Conservation (phyloP, 2,797 vertebrate species). For the Cyprinella venusta region DNA sequence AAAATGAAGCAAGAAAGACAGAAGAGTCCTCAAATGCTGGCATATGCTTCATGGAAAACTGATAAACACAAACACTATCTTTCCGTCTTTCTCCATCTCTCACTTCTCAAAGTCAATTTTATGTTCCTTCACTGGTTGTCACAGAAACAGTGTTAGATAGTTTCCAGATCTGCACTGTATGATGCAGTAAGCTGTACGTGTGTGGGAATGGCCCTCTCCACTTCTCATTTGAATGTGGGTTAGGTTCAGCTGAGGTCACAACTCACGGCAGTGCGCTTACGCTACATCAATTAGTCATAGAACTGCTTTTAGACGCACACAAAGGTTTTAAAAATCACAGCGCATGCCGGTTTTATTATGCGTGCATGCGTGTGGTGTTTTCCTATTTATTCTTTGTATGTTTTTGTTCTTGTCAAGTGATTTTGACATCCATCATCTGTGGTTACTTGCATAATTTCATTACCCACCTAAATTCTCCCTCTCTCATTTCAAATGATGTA, state of each 20-base stretch:
- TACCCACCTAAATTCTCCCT: neutral
- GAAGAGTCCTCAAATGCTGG: conserved; percentile 12
- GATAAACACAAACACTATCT: conserved; percentile 12
- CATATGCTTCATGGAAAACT: conserved; percentile 13
- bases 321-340: conserved; percentile 18
- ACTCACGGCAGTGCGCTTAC: neutral
- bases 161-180: conserved; percentile 18
- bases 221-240: conserved; percentile 33
- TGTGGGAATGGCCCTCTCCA: conserved; percentile 21
- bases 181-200: neutral
- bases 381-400: neutral
- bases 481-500: conserved; percentile 13
- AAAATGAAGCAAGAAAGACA: neutral
- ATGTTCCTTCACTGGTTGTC: conserved; percentile 24
- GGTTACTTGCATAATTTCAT: neutral
- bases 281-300: conserved; percentile 47
- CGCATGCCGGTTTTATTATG: neutral
- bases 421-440: neutral
- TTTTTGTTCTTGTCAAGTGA: neutral
- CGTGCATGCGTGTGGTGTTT: neutral
- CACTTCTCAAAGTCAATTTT: conserved; percentile 4
- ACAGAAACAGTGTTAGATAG: conserved; percentile 29
- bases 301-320: conserved; percentile 21
- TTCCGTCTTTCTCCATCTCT: neutral
- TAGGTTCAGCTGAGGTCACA: conserved; percentile 34